phyloP scores from a whole-genome alignment of 2,888 invertebrate genomes.

The Cantharis rufa region DNA sequence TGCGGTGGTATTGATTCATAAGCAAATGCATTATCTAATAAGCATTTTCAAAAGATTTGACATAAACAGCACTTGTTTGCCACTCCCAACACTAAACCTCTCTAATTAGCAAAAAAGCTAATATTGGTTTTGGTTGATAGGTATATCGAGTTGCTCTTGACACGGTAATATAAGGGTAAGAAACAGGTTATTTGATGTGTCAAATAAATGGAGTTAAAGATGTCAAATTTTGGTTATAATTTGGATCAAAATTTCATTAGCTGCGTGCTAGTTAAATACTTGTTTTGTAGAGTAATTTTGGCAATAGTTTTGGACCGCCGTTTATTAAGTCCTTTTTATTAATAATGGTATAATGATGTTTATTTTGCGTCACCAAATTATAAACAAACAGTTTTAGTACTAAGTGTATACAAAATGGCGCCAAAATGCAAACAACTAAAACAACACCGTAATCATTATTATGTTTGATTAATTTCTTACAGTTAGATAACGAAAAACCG shows the following conservation, averaged over 20 bases:
- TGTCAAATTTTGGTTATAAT: too few species aligned
- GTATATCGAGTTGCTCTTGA: neutral
- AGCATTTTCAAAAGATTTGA: neutral
- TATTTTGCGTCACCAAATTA: neutral
- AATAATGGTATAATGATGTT: neutral
- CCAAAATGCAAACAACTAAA: neutral
- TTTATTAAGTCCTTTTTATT: neutral
- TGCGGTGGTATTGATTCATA: neutral
- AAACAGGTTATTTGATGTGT: neutral
- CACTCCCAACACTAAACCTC: neutral
- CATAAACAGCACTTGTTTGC: neutral
- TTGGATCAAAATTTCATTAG: too few species aligned
- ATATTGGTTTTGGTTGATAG: neutral
- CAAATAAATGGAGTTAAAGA: neutral
- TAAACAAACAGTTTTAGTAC: neutral
- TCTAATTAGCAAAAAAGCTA: neutral
- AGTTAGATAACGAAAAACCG: neutral
- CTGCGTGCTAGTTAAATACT: too few species aligned
- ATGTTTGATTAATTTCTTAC: neutral
- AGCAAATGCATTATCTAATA: neutral
- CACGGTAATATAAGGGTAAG: neutral
- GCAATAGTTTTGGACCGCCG: neutral
- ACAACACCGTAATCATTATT: neutral
- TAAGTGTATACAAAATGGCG: neutral
- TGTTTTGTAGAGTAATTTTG: too few species aligned